Base-by-base conservation (phyloP, 53 echinoderm and acorn worm genomes). In the Mesocentrotus franciscanus region DNA sequence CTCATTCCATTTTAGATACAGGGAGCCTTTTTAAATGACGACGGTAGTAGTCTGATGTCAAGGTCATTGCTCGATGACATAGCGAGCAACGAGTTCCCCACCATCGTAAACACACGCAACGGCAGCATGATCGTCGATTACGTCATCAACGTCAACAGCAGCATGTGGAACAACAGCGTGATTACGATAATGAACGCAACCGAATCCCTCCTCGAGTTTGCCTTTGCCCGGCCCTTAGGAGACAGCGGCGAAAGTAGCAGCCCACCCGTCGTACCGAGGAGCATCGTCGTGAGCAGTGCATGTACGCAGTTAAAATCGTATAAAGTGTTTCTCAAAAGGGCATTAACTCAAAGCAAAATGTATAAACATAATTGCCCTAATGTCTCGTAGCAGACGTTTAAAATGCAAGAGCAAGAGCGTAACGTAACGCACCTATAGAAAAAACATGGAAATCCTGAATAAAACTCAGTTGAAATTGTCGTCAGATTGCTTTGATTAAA, bases 241-340 rank as follows among this genome's bases (percentile, higher is more conserved):
- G 58, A 55, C 85, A 0, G 27, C 6, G 60, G 4, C 12, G 17
- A 18, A 24, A 24, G 22, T 36, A 22, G 60, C 4, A 34, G 60
- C 49, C 6, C 49, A 49, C 17, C 20, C 4, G 35, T 71, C 61
- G 49, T 94, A 22, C 84, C 83, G 8, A 42, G 55, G 0, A 94
- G 94, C 85, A 26, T 94, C 20, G 85, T 94, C 33, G 94, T 94
- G 9, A 49, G 94, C 61, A 84, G 83, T 85, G 94, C 94, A 60
- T 84, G 94, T 94, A 84, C 12, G 94, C 11, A 30, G 34, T 29
- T 61, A 59, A 6, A 22, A 60, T 60, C 60, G 60, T 39, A 1
- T 39, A 39, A 49, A 49, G 49, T 7, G 49, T 49, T 49, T 49
- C 49, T 49, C 49, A 49, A 2, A 7, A 49, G 49, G 49, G 49